These are phyloP conservation scores for Sycon ciliatum DNA, from an alignment of 37 sponge, comb jelly and placozoan species.

Conservation along the genomic window DNA sequence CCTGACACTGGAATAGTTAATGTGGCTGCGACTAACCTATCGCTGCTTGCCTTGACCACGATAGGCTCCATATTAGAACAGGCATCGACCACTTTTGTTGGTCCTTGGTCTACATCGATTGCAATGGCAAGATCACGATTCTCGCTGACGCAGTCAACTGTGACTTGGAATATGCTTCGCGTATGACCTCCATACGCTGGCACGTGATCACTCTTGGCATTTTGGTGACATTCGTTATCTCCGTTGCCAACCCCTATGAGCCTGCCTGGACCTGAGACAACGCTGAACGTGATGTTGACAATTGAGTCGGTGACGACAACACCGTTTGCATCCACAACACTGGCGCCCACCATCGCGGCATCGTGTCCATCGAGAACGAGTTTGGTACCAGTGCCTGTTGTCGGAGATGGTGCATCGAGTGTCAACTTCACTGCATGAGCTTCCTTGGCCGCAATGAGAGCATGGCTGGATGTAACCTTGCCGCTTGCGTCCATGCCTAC, in stretches of 20 bases:
- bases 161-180: too few species aligned
- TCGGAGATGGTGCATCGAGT: constrained; percentile 31
- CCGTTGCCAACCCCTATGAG: constrained; percentile 55
- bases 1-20: too few species aligned
- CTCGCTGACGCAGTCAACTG: too few species aligned
- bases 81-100: too few species aligned
- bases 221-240: constrained; percentile 40
- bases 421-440: constrained; percentile 10
- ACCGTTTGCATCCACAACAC: constrained; percentile 31
- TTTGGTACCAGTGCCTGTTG: constrained; percentile 35
- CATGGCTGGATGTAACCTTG: constrained; percentile 30
- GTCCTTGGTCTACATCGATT: too few species aligned
- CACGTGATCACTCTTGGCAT: too few species aligned
- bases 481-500: neutral
- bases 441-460: constrained; percentile 21
- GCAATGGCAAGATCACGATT: too few species aligned
- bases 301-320: constrained; percentile 26
- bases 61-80: too few species aligned
- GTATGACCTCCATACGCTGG: too few species aligned
- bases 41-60: too few species aligned
- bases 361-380: constrained; percentile 55
- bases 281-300: constrained; percentile 36
- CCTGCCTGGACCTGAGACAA: constrained; percentile 45
- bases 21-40: too few species aligned
- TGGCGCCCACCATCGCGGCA: constrained; percentile 48